Evolutionary conservation across 1,140 invertebrate species (phyloP), one percentile per base, ranked within the genome.

Genomic region (Hyposmocoma kahamanoa): DNA sequence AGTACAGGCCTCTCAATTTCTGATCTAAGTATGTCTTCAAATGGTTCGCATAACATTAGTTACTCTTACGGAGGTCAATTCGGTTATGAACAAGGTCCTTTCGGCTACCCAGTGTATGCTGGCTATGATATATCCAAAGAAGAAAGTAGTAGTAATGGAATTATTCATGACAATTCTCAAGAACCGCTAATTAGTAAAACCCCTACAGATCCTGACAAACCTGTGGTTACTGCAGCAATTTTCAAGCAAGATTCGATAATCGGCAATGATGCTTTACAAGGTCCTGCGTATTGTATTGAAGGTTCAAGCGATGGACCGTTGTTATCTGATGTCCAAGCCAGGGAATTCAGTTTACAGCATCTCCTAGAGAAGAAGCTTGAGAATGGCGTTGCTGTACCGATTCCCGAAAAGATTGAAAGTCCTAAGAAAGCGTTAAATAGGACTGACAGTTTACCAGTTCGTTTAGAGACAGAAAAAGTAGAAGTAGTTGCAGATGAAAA

Each of bases 1-100:
- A 92, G 90, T 48, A 93, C 92, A 0, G 93, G 93, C 1, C 81
- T 94, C 3, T 92, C 92, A 8, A 92, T 94, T 62, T 94, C 92
- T 1, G 92, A 93, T 59, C 84, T 93, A 0, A 94, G 92, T 47
- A 88, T 93, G 60, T 91, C 90, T 3, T 92, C 91, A 4, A 89
- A 89, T 21, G 89, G 85, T 8, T 91, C 91, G 13, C 89, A 89
- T 30, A 92, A 92, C 71, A 90, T 90, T 9, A 91, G 90, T 53
- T 94, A 94, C 63, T 89, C 90, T 30, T 94, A 94, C 63, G 90
- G 92, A 34, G 93, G 92, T 67, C 92, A 94, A 73, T 77, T 92
- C 52, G 90, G 92, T n/a, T 94, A 94, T 67, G 90, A 92, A 46
- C 88, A 90, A 50, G 91, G 91, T 19, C 89, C 90, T 42, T 91